These are phyloP conservation scores for Lithobates pipiens DNA, from an alignment of 2,797 vertebrate genomes.

Conservation along the genomic window DNA sequence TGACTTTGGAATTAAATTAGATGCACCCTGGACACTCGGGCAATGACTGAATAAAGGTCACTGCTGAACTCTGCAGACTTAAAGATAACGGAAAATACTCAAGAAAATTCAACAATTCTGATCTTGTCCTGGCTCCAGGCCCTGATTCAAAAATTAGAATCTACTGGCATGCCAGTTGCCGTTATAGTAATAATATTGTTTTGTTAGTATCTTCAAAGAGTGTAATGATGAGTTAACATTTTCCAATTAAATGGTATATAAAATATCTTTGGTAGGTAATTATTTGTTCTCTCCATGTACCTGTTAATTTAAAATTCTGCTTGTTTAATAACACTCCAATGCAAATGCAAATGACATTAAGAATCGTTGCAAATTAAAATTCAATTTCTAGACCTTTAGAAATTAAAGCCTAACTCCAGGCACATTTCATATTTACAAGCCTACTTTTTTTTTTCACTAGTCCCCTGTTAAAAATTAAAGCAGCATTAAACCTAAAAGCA, in stretches of 20 bases:
- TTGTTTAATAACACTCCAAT: not conserved
- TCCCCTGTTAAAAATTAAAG: no score
- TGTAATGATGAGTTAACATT: not conserved
- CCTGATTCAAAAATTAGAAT: slow-evolving; percentile 5
- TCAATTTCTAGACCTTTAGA: no score
- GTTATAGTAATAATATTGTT: not conserved
- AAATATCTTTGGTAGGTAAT: not conserved
- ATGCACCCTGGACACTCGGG: slow-evolving; percentile 32
- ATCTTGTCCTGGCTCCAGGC: slow-evolving; percentile 9
- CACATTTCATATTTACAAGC: no score
- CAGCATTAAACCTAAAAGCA: no score
- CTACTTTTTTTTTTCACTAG: no score
- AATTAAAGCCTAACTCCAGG: no score
- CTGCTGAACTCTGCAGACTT: slow-evolving; percentile 14
- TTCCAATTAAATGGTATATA: not conserved
- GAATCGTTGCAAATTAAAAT: no score
- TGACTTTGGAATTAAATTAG: slow-evolving; percentile 43
- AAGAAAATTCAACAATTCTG: slow-evolving; percentile 5
- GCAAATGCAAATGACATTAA: not conserved
- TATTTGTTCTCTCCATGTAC: not conserved
- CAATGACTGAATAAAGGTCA: slow-evolving; percentile 36
- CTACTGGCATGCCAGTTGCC: not conserved
- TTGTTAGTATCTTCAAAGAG: not conserved
- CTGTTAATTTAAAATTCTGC: not conserved
- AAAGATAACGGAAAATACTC: slow-evolving; percentile 34